These are phyloP conservation scores for Falco cherrug DNA, from an alignment of 2,797 vertebrate species.

Conservation along the genomic window DNA sequence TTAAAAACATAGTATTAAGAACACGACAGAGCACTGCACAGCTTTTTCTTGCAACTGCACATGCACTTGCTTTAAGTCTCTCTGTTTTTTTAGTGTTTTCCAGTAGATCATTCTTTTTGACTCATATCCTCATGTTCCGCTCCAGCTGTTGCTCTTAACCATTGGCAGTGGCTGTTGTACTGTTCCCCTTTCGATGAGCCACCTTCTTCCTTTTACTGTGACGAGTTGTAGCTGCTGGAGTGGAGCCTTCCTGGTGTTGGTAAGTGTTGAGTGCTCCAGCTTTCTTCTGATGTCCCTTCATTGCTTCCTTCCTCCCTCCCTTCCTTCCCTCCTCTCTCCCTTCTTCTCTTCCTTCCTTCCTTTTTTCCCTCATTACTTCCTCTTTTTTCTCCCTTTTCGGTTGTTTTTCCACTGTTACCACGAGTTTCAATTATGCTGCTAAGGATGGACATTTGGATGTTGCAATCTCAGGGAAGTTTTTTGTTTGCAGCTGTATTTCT, in stretches of 20 bases:
- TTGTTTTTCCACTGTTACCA: not conserved
- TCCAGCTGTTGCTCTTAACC: not conserved
- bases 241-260: not conserved
- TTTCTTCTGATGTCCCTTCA: not conserved
- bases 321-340: not conserved
- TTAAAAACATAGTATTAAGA: not conserved
- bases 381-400: not conserved
- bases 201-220: not conserved
- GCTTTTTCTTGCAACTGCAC: not conserved
- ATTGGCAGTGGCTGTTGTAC: not conserved
- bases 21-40: not conserved
- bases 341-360: not conserved
- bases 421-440: not conserved
- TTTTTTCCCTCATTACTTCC: no score
- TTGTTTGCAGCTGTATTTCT: not conserved
- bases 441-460: not conserved
- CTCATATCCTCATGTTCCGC: not conserved
- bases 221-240: not conserved
- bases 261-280: not conserved
- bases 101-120: not conserved
- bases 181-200: not conserved
- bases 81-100: not conserved
- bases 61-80: not conserved
- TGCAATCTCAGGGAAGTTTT: not conserved
- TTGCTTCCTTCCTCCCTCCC: not conserved